Percentiles rank a stretch among this genome's conserved stretches.
phyloP scores from a whole-genome alignment of 2,888 invertebrate species.

The Eristalis tenax region DNA sequence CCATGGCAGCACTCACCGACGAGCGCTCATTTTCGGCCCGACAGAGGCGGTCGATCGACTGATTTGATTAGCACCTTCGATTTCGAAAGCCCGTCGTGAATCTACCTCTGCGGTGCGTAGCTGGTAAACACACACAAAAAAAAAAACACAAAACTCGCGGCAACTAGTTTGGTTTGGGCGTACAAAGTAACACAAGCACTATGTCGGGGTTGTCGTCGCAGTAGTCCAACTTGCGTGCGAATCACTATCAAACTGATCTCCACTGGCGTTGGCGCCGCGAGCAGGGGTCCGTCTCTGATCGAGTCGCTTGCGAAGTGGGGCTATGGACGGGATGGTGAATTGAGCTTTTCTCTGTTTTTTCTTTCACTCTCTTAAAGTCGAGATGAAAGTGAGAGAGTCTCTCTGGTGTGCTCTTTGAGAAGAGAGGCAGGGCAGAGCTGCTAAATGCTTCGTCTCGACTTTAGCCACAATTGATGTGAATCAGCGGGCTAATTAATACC shows the following conservation, averaged over 20 bases:
- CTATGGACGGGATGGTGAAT: not conserved
- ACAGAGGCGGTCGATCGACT: slow-evolving; percentile 1
- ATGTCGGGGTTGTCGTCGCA: slow-evolving; percentile 30
- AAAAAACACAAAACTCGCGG: slow-evolving; percentile 30
- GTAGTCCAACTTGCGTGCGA: slow-evolving; percentile 58
- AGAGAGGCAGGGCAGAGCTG: not conserved
- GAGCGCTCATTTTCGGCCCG: slow-evolving; percentile 30
- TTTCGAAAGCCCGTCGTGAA: slow-evolving; percentile 53
- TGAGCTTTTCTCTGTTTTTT: slow-evolving; percentile 8
- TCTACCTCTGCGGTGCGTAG: not conserved
- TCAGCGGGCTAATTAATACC: slow-evolving; percentile 30
- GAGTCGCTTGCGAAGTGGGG: slow-evolving; percentile 2
- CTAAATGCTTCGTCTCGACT: slow-evolving; percentile 23
- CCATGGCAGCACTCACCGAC: slow-evolving; percentile 35
- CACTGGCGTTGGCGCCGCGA: slow-evolving; percentile 20
- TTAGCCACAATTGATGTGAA: slow-evolving; percentile 14
- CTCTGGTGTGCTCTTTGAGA: not conserved
- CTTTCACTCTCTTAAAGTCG: slow-evolving; percentile 44
- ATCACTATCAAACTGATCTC: slow-evolving; percentile 64
- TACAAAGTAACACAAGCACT: not conserved
- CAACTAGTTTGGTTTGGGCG: slow-evolving; percentile 52
- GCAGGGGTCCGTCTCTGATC: slow-evolving; percentile 22
- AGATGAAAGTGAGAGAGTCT: slow-evolving; percentile 21
- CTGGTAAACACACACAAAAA: slow-evolving; percentile 1
- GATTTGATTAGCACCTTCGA: slow-evolving; percentile 58